Conservation (phyloP, 2,113 vertebrate genomes). For the Amphilophus citrinellus region DNA sequence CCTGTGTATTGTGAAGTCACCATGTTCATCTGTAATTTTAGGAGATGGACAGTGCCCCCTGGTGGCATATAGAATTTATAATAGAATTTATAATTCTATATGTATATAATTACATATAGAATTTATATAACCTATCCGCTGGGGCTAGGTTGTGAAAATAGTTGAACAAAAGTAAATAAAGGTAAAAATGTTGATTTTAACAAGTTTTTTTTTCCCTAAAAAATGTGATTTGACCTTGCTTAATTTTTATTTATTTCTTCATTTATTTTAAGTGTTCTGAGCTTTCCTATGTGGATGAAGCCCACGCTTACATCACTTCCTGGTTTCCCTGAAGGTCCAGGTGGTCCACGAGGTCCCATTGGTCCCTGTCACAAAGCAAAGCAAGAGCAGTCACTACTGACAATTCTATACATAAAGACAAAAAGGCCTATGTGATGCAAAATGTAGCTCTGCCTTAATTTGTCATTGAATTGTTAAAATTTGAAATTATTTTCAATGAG, state of each 20-base stretch:
- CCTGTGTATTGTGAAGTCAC: not conserved
- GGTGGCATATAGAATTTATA: not conserved
- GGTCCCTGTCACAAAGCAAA: slow-evolving; percentile 84
- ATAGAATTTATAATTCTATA: not conserved
- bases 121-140: not conserved
- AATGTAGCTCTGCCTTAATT: not conserved
- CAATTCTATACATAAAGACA: not conserved
- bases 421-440: not conserved
- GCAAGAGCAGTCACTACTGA: not conserved
- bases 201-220: not conserved
- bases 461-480: not conserved
- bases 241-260: not conserved
- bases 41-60: slow-evolving; percentile 39
- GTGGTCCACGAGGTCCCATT: slow-evolving; percentile 92
- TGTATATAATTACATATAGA: rapidly evolving
- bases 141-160: not conserved
- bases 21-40: not conserved
- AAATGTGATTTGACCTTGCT: not conserved
- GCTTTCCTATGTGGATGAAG: not conserved
- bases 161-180: not conserved
- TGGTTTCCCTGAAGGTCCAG: slow-evolving; percentile 91
- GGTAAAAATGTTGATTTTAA: not conserved
- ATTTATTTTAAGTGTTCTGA: not conserved
- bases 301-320: slow-evolving; percentile 91
- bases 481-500: not conserved